phyloP scores from a whole-genome alignment of 2,797 vertebrate genomes.

The Myiotriccus ornatus region DNA sequence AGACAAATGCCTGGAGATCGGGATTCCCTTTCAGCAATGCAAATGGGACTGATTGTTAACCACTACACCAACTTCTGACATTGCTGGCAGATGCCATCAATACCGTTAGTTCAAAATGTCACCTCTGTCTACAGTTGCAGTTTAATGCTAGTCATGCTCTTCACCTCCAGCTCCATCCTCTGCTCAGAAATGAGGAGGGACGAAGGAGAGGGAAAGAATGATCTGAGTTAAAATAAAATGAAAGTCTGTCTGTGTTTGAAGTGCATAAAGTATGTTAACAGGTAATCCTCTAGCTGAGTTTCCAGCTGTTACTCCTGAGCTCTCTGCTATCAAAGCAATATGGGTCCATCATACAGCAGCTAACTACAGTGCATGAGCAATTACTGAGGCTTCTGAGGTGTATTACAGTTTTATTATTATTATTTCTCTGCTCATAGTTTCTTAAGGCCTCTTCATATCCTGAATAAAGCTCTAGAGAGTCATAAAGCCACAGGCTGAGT shows the following conservation, averaged over 20 bases:
- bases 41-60: neutral
- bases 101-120: neutral
- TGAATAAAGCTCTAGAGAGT: slow-evolving; percentile 38
- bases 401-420: slow-evolving; percentile 47
- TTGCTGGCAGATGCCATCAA: neutral
- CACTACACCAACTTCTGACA: neutral
- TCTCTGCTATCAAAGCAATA: slow-evolving; percentile 30
- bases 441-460: slow-evolving; percentile 29
- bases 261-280: slow-evolving; percentile 16
- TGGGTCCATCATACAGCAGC: neutral
- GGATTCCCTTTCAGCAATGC: neutral
- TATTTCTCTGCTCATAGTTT: slow-evolving; percentile 44
- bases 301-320: slow-evolving; percentile 54
- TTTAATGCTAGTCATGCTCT: neutral
- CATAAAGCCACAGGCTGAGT: slow-evolving; percentile 34
- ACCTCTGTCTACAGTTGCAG: neutral
- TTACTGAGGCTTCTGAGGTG: slow-evolving; percentile 32
- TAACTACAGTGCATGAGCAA: slow-evolving; percentile 26
- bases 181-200: neutral
- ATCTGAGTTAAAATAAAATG: slow-evolving; percentile 4
- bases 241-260: neutral
- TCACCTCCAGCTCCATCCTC: neutral
- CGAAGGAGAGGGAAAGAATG: neutral
- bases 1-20: neutral
- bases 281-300: slow-evolving; percentile 20